Conservation (phyloP, 2,797 vertebrate genomes). For the Gobio occitaniae region DNA sequence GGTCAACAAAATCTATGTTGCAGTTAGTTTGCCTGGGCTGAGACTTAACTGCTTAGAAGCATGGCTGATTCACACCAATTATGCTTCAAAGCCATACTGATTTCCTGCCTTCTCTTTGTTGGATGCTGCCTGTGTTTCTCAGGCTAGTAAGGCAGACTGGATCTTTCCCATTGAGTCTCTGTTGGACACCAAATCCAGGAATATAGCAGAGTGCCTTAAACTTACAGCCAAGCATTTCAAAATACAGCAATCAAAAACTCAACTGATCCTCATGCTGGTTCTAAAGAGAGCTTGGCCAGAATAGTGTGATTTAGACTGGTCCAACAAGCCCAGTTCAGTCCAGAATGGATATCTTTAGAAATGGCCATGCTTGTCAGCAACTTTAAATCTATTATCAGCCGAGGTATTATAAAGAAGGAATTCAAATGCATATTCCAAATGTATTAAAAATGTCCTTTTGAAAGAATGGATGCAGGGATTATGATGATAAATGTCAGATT, state of each 20-base stretch:
- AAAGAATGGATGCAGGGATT: neutral
- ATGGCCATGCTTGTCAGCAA: neutral
- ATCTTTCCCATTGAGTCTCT: constrained; percentile 36
- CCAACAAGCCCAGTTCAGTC: constrained; percentile 32
- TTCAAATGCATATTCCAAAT: neutral
- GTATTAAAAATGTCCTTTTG: neutral
- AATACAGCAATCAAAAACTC: constrained; percentile 51
- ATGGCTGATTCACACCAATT: constrained; percentile 46
- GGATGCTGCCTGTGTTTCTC: constrained; percentile 47
- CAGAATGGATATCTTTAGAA: constrained; percentile 11
- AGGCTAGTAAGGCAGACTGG: constrained; percentile 46
- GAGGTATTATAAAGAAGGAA: neutral
- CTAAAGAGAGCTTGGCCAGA: constrained; percentile 48
- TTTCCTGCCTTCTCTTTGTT: constrained; percentile 50
- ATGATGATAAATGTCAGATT: constrained; percentile 10
- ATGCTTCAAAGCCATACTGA: constrained; percentile 39
- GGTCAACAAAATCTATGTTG: constrained; percentile 19
- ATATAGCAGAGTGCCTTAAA: constrained; percentile 44
- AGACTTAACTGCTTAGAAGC: constrained; percentile 10
- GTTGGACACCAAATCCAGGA: constrained; percentile 48
- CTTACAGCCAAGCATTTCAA: constrained; percentile 53
- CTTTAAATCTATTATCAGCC: constrained; percentile 10
- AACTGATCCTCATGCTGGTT: constrained; percentile 47
- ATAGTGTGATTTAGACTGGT: constrained; percentile 48
- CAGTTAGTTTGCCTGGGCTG: neutral